Base-by-base conservation (phyloP, 1,140 invertebrate genomes). In the Luehdorfia chinensis region DNA sequence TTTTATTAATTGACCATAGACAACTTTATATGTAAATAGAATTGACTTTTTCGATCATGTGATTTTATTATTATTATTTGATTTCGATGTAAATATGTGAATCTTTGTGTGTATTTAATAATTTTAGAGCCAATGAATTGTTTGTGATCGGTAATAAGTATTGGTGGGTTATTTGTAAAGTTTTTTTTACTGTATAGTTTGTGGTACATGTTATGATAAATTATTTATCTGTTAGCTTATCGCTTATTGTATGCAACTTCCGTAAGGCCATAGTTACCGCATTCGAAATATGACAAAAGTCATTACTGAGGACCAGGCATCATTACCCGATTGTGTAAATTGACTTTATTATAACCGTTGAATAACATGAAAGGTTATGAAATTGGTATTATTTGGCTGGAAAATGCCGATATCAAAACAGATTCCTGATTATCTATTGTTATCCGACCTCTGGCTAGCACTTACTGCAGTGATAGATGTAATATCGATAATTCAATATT, bases 81-180 rank as follows among this genome's bases (percentile, higher is more conserved):
- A 61, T 69, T 73, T 60, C 41, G 50, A 59, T 81, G 77, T 81
- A 84, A 76, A 84, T 84, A 79, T 77, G 69, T 84, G 69, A 71
- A 70, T 78, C 67, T 75, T 68, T 64, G 46, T 51, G 67, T 74
- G 70, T 78, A 57, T 60, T 62, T 74, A 66, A 66, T 68, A 33
- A 49, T 65, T 64, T 67, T 53, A 44, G 50, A 65, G 50, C 55
- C 65, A 69, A 74, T 76, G 57, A 66, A 63, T 66, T 55, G 53
- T 66, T 68, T 75, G 66, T 77, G 68, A 66, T 77, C 61, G 51
- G 52, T 63, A 55, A 59, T 70, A 54, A 57, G 30, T 43, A 55
- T 61, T 36, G 37, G 52, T 53, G 58, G 47, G 60, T 68, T 74
- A 55, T 71, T 71, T 79, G 66, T 84, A 74, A 75, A 72, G 62